Base-by-base conservation (phyloP, 2,113 vertebrate species). In the Campylomormyrus tamandua region DNA sequence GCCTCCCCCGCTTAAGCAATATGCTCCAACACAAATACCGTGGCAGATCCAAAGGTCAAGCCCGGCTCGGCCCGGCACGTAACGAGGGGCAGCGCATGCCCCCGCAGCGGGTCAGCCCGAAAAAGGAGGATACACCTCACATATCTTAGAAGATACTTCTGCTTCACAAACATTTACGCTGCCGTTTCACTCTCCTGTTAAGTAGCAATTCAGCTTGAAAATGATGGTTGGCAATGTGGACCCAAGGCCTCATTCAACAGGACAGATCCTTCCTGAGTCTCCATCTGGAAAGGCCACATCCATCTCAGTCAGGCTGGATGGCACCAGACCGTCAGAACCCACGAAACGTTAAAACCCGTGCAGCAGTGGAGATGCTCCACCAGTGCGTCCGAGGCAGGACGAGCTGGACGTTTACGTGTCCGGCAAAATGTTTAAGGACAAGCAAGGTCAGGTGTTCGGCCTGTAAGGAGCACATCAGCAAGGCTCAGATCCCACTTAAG, bases 21-120 rank as follows among this genome's bases (percentile, higher is more conserved):
- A 66, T 62, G 89, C 45, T 62, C 88, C 48, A 89, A 87, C 48
- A 85, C 88, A 86, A 91, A 91, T 80, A 89, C 90, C 83, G 19
- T 5, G 24, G 50, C 21, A 49, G 56, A 87, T 89, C 84, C 90
- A 89, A 91, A 90, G 88, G 88, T 91, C 88, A 86, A 46, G 48
- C 48, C 10, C 80, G 7, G 87, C 87, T 56, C 58, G 45, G 53
- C 77, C 62, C 87, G 52, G 17, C 42, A 45, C 80, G 50, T 49
- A 56, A 15, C 11, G 50, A 31, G 50, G 15, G n/a, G 31, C 85
- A 53, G 19, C 45, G 21, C 39, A 6, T 10, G 15, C 17, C 17
- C 39, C 45, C 45, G 19, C 45, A 48, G 1, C 6, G 7, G 83
- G 83, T 13, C 21, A 31, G 24, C 74, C 74, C 0, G n/a, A 39